Evolutionary conservation across 2,888 invertebrate genomes (phyloP).

Genomic region (Caprella mutica): DNA sequence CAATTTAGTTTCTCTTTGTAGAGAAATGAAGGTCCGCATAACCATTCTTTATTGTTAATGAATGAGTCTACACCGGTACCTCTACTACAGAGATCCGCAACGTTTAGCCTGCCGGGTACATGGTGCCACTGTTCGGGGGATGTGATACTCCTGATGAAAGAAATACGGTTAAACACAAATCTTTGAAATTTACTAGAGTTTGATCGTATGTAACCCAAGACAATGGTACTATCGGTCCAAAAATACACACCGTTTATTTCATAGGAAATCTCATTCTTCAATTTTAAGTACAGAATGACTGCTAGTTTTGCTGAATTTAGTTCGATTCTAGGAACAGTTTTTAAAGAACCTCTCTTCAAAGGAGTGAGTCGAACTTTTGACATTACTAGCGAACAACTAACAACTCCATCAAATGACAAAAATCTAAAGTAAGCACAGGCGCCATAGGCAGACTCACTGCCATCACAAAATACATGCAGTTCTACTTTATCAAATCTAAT

Average conservation of each 20-base stretch:
- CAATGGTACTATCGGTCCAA: background rate
- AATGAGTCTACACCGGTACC: too few species aligned
- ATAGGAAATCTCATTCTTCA: background rate
- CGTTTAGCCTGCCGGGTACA: too few species aligned
- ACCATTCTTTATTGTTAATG: too few species aligned
- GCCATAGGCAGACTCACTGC: background rate
- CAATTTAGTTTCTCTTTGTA: too few species aligned
- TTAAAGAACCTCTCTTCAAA: background rate
- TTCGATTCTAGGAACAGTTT: background rate
- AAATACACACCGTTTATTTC: too few species aligned
- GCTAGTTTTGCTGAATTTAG: background rate
- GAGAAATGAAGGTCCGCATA: too few species aligned
- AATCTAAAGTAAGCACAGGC: background rate
- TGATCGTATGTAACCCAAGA: background rate
- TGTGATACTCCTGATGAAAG: background rate
- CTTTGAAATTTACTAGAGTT: background rate
- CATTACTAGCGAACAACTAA: background rate
- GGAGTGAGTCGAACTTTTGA: background rate
- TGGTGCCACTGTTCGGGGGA: background rate
- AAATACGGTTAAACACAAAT: background rate
- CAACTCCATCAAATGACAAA: background rate
- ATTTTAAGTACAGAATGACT: background rate
- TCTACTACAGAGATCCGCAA: too few species aligned
- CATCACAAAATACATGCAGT: slow-evolving; percentile 1
- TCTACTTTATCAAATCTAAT: too few species aligned